Evolutionary conservation across 2,113 vertebrate species (phyloP).

Genomic region (Coracopsis vasa): DNA sequence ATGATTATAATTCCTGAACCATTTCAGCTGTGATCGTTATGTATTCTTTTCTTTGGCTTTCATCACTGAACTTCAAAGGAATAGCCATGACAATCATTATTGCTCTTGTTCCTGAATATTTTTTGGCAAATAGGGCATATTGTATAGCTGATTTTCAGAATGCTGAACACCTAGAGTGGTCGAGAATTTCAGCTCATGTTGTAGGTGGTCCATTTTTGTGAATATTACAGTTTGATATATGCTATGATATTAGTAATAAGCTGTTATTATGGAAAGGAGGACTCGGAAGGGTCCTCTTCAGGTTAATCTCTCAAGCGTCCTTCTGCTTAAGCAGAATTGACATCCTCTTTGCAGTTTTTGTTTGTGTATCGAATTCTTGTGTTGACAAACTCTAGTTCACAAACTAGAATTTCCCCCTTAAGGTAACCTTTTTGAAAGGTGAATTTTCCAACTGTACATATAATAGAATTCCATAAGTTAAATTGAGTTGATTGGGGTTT

Average conservation of each 20-base stretch:
- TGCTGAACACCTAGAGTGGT: not conserved
- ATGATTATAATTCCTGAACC: not conserved
- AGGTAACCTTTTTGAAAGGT: not conserved
- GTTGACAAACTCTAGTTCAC: not conserved
- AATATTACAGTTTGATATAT: not conserved
- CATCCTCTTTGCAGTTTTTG: not conserved
- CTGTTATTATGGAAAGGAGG: not conserved
- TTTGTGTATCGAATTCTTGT: not conserved
- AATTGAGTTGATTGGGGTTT: not conserved
- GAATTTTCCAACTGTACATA: not conserved
- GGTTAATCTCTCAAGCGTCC: not conserved
- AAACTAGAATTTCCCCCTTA: not conserved
- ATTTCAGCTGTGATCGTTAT: not conserved
- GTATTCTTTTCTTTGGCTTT: slow-evolving; percentile 5
- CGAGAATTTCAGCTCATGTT: not conserved
- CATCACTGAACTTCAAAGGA: not conserved
- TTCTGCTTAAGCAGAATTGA: not conserved
- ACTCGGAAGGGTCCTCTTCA: not conserved
- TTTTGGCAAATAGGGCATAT: not conserved
- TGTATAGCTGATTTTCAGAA: not conserved
- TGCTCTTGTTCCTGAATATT: not conserved
- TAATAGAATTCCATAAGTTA: not conserved
- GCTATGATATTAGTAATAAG: not conserved
- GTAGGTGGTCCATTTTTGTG: not conserved
- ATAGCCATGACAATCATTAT: not conserved